Percentiles rank a stretch among this genome's conserved stretches.
phyloP scores from a whole-genome alignment of 2,113 vertebrate genomes.

The Empidonax alnorum region DNA sequence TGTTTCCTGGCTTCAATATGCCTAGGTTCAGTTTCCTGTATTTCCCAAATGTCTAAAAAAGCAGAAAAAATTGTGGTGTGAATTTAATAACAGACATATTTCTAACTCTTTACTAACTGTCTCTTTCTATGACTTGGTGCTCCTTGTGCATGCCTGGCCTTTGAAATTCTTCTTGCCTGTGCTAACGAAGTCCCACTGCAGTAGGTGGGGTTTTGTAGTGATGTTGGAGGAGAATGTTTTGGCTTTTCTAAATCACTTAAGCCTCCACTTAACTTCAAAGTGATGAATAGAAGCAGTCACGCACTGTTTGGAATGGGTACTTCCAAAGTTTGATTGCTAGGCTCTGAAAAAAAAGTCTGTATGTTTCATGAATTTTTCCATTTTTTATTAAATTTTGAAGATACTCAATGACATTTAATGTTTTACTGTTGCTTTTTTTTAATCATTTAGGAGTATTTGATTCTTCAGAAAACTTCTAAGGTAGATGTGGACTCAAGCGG shows the following conservation, averaged over 20 bases:
- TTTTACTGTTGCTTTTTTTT: background rate
- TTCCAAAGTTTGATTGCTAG: background rate
- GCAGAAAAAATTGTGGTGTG: background rate
- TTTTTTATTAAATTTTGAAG: constrained; percentile 7
- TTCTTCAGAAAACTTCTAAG: constrained; percentile 88
- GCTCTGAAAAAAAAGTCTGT: background rate
- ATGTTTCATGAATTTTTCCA: background rate
- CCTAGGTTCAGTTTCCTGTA: background rate
- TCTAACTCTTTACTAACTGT: background rate
- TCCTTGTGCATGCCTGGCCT: background rate
- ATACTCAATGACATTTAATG: background rate
- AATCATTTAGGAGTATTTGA: constrained; percentile 83
- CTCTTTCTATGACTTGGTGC: background rate
- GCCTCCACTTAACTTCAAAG: background rate
- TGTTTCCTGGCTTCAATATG: background rate
- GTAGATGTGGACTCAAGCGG: constrained; percentile 92
- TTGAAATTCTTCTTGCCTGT: background rate
- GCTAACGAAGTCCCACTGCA: accelerated
- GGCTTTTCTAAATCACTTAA: background rate
- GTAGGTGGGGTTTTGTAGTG: background rate
- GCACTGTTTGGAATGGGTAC: background rate
- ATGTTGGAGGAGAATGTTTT: background rate
- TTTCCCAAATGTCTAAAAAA: background rate
- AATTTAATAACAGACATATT: background rate
- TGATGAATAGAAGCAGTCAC: background rate